Base-by-base conservation (phyloP, 2,797 vertebrate species). In the Hyperoplus immaculatus region DNA sequence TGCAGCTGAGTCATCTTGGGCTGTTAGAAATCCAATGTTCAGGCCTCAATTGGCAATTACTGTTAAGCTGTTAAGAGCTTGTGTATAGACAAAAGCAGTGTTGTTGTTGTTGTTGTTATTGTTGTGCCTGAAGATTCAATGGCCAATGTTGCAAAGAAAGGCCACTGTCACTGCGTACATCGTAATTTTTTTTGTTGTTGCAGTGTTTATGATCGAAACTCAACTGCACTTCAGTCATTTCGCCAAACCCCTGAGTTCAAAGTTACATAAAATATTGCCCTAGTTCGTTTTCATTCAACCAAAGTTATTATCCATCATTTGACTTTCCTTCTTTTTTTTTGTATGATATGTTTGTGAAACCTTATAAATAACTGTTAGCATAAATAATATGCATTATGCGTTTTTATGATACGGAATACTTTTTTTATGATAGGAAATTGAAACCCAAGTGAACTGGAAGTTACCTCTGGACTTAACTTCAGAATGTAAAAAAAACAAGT, bases 1-100 rank as follows among this genome's bases (percentile, higher is more conserved):
- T 72, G 50, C 36, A 61, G 14, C 2, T 42, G 55, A 77, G 62
- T 78, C 56, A 75, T 64, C 38, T 49, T 43, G 3, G 36, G 42
- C 58, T 69, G 50, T 42, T 61, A 67, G 5, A 69, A 59, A 74
- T 64, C 15, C 53, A 70, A 62, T 72, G 10, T 79, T 53, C 70
- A 41, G 62, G 38, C 47, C 46, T 39, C 78, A 60, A 81, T 47
- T 50, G 43, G 46, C 12, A 43, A 55, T 70, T 64, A 49, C 58
- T 63, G 51, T 29, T 47, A 13, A 39, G 36, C 3, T n/a, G 1
- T 29, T 0, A 38, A 4, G 10, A 15, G 18, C n/a, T 43, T 39
- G 21, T 57, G 7, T 47, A 1, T 29, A 55, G 15, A 50, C 43
- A 39, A 50, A 38, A 45, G 38, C 6, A 57, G 38, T 65, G 59